A percentile compares a stretch with the other conserved stretches of the same genome.
These are phyloP conservation scores for Grallaria varia DNA, from an alignment of 2,113 vertebrate species.

Conservation along the genomic window DNA sequence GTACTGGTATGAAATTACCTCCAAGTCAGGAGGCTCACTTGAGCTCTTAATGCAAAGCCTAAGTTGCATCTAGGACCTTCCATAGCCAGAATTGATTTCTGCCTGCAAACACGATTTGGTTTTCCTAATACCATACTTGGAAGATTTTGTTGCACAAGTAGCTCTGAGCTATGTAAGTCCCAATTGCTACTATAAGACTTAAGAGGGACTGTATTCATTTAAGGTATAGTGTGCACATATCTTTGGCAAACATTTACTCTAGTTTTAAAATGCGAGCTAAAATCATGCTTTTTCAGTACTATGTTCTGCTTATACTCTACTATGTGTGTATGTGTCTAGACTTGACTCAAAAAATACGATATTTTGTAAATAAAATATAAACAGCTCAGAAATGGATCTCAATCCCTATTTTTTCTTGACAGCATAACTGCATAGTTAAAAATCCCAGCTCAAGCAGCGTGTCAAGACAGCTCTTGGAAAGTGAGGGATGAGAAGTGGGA, in stretches of 20 bases:
- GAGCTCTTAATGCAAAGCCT: not conserved
- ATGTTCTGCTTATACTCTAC: not conserved
- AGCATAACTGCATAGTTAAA: not conserved
- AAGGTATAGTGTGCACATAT: not conserved
- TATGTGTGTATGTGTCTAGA: not conserved
- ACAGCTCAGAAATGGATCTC: not conserved
- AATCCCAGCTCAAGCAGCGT: not conserved
- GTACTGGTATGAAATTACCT: not conserved
- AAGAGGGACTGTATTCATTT: not conserved
- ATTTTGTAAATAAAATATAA: not conserved
- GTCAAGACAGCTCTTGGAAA: not conserved
- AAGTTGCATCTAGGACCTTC: not conserved
- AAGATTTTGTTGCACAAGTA: not conserved
- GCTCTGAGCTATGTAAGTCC: not conserved
- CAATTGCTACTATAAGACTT: not conserved
- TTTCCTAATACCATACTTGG: not conserved
- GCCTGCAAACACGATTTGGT: not conserved
- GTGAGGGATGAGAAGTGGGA: not conserved
- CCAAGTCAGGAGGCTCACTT: not conserved
- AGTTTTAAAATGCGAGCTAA: not conserved
- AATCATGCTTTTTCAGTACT: not conserved
- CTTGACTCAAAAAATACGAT: not conserved
- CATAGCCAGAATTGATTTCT: not conserved
- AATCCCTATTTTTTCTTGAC: not conserved
- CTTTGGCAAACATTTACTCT: not conserved